Evolutionary conservation across 2,888 invertebrate species (phyloP).

Genomic region (Rhabditoides inermis): DNA sequence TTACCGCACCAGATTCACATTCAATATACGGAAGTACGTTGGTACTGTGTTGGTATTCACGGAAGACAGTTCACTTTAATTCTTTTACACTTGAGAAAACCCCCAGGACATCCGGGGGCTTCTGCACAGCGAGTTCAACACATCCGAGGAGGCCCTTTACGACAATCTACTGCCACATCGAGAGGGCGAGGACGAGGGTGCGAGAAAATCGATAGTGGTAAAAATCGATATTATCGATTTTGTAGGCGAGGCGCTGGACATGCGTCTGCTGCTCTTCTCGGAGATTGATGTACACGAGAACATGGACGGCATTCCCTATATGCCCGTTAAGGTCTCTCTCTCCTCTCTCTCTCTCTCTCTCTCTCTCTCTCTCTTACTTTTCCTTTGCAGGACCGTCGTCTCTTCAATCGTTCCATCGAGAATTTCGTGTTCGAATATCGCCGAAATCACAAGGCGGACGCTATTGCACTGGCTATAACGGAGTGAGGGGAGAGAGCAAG

Average conservation of each 20-base stretch:
- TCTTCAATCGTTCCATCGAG: slow-evolving; percentile 32
- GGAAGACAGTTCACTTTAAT: too few species aligned
- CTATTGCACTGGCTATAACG: slow-evolving; percentile 29
- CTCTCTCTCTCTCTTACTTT: too few species aligned
- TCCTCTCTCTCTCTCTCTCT: too few species aligned
- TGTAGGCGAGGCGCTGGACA: background rate
- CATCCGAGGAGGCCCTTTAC: slow-evolving; percentile 6
- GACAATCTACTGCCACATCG: slow-evolving; percentile 13
- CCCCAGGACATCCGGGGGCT: slow-evolving; percentile 9
- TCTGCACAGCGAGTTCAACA: slow-evolving; percentile 13
- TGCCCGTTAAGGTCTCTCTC: slow-evolving; percentile 24
- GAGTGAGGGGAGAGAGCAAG: slow-evolving; percentile 11
- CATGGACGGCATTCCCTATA: slow-evolving; percentile 37
- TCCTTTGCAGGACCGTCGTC: slow-evolving; percentile 11
- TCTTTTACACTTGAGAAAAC: too few species aligned
- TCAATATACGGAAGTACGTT: too few species aligned
- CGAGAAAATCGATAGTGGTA: background rate
- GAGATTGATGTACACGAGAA: slow-evolving; percentile 37
- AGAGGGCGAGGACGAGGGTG: slow-evolving; percentile 11
- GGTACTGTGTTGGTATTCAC: too few species aligned
- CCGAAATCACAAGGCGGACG: slow-evolving; percentile 27
- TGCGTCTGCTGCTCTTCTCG: slow-evolving; percentile 27
- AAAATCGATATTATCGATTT: background rate
- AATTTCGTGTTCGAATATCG: slow-evolving; percentile 40
- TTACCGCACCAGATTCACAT: too few species aligned